Evolutionary conservation across 2,888 invertebrate species (phyloP), one percentile per base, ranked within the genome.

Genomic region (Callyntrura guangdongensis): DNA sequence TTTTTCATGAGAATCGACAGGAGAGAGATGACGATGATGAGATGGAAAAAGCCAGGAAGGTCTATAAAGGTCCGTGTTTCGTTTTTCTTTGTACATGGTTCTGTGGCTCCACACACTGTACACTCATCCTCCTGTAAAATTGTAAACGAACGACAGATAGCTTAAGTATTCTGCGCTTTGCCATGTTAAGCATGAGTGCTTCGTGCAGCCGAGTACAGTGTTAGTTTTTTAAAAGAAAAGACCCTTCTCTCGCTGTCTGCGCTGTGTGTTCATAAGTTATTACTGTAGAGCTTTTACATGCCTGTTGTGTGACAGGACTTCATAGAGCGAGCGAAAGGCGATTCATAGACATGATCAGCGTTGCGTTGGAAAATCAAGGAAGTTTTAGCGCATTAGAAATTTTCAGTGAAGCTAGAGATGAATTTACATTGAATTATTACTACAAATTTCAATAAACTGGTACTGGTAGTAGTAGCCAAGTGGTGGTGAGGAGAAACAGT

Each of bases 1-100:
- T 74, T 69, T 59, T 74, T 74, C 47, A 74, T 53, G 53, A 77
- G 77, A 77, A 77, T 74, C 22, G 12, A 77, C n/a, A 77, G 53
- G 14, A n/a, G 27, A 74, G 12, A 22, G 20, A 74, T 12, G 47
- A 72, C 17, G 74, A 77, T 22, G 77, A 77, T 25, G 45, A 53
- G n/a, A 49, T 17, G 45, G 53, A 77, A 53, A 25, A 53, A 77
- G 77, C 53, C 49, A 77, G 74, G 74, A 74, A 77, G 77, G 77
- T 22, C 64, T 64, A n/a, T 47, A 14, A 64, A 64, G 64, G 27
- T 27, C 25, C 64, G 22, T 64, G 64, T 17, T 25, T 22, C 25
- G 0, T 25, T 64, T 25, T 27, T 11, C 14, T 6, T 25, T 17
- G 27, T 27, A 25, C 6, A 12, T 27, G 64, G 64, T 36, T 36